phyloP scores from a whole-genome alignment of 2,888 invertebrate species.

The Lordiphosa andalusiaca region DNA sequence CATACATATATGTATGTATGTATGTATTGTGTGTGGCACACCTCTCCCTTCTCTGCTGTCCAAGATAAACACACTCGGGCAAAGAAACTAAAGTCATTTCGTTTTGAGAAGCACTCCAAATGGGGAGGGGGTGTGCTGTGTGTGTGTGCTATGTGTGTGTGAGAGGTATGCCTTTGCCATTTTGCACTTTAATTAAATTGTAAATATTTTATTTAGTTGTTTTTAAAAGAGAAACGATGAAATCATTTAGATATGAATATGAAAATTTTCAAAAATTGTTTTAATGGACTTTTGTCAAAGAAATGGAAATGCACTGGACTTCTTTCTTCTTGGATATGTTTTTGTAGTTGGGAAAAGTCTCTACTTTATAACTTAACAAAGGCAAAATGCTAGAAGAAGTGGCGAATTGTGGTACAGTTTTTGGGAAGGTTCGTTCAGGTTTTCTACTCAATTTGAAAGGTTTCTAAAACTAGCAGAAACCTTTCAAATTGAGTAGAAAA shows the following conservation, averaged over 20 bases:
- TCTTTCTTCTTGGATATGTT: no score
- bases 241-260: conserved; percentile 17
- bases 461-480: no score
- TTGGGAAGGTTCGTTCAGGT: no score
- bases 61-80: conserved; percentile 37
- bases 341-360: no score
- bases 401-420: no score
- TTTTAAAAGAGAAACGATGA: not conserved
- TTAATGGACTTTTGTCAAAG: no score
- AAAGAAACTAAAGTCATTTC: conserved; percentile 2
- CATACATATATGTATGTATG: conserved; percentile 1
- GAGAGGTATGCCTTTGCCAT: conserved; percentile 45
- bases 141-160: not conserved
- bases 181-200: conserved; percentile 69
- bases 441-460: no score
- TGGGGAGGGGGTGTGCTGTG: not conserved
- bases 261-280: not conserved
- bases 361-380: no score
- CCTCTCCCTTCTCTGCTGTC: conserved; percentile 8
- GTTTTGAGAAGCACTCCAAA: conserved; percentile 1
- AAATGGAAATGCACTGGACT: not conserved
- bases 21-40: no score
- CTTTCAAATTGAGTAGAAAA: no score
- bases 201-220: conserved; percentile 50
- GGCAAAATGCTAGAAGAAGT: no score